These are phyloP conservation scores for Ophion obscuratus DNA, from an alignment of 2,888 invertebrate genomes.

Conservation along the genomic window DNA sequence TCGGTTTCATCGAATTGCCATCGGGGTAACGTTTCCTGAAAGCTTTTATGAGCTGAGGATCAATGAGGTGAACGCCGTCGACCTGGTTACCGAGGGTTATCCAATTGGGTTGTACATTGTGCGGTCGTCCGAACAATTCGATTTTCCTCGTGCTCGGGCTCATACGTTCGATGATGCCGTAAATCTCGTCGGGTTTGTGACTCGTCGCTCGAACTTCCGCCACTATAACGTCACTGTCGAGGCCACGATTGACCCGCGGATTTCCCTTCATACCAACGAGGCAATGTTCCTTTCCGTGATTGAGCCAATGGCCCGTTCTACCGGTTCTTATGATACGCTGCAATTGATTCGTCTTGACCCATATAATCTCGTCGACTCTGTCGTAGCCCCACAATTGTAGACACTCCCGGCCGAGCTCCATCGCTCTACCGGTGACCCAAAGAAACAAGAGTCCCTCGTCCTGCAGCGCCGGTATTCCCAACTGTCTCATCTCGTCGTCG, in stretches of 20 bases:
- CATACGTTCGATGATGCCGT: slow-evolving; percentile 97
- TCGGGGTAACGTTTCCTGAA: slow-evolving; percentile 97
- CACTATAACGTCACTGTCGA: slow-evolving; percentile 99
- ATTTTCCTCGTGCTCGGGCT: slow-evolving; percentile 99
- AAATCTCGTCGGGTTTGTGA: slow-evolving; percentile 99
- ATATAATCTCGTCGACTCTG: slow-evolving; percentile 98
- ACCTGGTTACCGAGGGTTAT: slow-evolving; percentile 98
- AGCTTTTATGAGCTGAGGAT: slow-evolving; percentile 94
- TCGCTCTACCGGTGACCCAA: slow-evolving; percentile 98
- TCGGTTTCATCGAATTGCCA: slow-evolving; percentile 88
- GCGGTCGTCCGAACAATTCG: slow-evolving; percentile 97
- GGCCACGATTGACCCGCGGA: slow-evolving; percentile 95
- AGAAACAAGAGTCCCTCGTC: slow-evolving; percentile 98
- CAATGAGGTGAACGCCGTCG: slow-evolving; percentile 96
- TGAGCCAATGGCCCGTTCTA: slow-evolving; percentile 98
- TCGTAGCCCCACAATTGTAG: slow-evolving; percentile 98
- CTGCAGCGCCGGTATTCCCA: slow-evolving; percentile 96
- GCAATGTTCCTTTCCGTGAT: slow-evolving; percentile 99
- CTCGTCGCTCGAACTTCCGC: slow-evolving; percentile 99
- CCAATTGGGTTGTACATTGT: slow-evolving; percentile 99
- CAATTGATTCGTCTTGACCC: slow-evolving; percentile 99
- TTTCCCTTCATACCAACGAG: slow-evolving; percentile 98
- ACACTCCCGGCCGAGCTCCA: slow-evolving; percentile 98
- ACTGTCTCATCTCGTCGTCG: slow-evolving; percentile 98
- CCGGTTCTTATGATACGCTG: slow-evolving; percentile 98